Evolutionary conservation across 2,888 invertebrate species (phyloP), one percentile per base, ranked within the genome.

Genomic region (Cybosia mesomella): DNA sequence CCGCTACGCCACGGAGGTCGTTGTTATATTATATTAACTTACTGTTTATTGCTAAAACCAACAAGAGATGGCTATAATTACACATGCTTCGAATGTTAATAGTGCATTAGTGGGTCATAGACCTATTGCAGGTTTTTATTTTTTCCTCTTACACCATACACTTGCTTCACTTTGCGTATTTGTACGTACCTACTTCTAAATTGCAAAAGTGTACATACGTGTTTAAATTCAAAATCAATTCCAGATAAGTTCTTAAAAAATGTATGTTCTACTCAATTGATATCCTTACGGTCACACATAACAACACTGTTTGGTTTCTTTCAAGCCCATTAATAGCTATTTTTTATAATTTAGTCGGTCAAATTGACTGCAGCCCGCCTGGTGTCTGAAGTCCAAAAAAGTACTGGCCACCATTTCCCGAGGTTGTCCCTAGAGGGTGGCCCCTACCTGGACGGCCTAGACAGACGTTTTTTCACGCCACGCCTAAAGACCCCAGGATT

Each of bases 21-120:
- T n/a, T 43, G 10, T 22, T 22, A 18, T 28, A 28, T 49, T 49
- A n/a, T 28, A 36, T 60, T 24, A 24, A 43, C 39, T 28, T 32
- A 32, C n/a, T n/a, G n/a, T 53, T 62, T 62, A 62, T 53, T 15
- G 13, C 61, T 28, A 32, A 62, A 53, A 62, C 8, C 32, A 62
- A 62, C 28, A 55, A 15, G 24, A 62, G 28, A 32, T 61, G 28
- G 43, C 28, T 49, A 49, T 62, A 53, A 61, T 61, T 49, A 49
- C 34, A 58, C 61, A 49, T 49, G 49, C 21, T 62, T 49, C 49
- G 49, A 62, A 62, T 65, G 18, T 43, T 58, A 58, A 53, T 58
- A 65, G 49, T 34, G 34, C 49, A 32, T 58, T 65, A 65, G 58
- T 65, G 58, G 65, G 65, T 65, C 58, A 65, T 32, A 65, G 58